A percentile compares a stretch with the other conserved stretches of the same genome.
phyloP scores from a whole-genome alignment of 1,140 invertebrate species.

The Drosophila sturtevanti region DNA sequence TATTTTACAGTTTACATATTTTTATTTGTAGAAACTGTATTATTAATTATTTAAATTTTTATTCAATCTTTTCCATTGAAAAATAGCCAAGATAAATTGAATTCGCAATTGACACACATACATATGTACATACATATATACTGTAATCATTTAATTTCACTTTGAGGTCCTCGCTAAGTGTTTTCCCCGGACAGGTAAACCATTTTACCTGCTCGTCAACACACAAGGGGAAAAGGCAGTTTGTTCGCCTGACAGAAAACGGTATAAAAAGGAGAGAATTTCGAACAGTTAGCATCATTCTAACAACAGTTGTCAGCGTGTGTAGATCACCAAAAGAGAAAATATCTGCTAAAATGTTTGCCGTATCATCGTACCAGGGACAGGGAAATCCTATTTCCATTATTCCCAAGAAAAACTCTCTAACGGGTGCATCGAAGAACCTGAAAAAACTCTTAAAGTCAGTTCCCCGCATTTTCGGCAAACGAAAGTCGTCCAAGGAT shows the following conservation, averaged over 20 bases:
- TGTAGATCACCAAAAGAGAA: conserved; percentile 25
- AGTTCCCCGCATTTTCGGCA: conserved; percentile 52
- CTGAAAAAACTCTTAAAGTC: conserved; percentile 61
- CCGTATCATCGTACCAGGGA: conserved; percentile 24
- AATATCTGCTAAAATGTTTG: conserved; percentile 45
- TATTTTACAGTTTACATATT: too few species aligned
- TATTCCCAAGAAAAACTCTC: conserved; percentile 39
- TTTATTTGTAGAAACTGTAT: too few species aligned
- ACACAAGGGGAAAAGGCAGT: conserved; percentile 4
- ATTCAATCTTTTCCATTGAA: too few species aligned
- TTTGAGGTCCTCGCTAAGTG: not conserved
- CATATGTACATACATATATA: too few species aligned
- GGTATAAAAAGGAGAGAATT: conserved; percentile 32
- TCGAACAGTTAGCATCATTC: conserved; percentile 49
- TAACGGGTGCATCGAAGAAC: conserved; percentile 54
- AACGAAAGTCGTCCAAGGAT: conserved; percentile 29
- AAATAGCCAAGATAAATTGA: too few species aligned
- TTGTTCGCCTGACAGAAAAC: conserved; percentile 9
- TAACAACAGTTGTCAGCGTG: conserved; percentile 34
- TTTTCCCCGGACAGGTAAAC: conserved; percentile 6
- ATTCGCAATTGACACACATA: too few species aligned
- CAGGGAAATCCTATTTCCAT: conserved; percentile 9
- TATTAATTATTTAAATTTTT: too few species aligned
- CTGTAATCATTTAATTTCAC: too few species aligned
- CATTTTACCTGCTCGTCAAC: conserved; percentile 21